Percentiles rank a stretch among this genome's conserved stretches.
Evolutionary conservation across 2,888 invertebrate species (phyloP).

Genomic region (Platerodrilus igneus): DNA sequence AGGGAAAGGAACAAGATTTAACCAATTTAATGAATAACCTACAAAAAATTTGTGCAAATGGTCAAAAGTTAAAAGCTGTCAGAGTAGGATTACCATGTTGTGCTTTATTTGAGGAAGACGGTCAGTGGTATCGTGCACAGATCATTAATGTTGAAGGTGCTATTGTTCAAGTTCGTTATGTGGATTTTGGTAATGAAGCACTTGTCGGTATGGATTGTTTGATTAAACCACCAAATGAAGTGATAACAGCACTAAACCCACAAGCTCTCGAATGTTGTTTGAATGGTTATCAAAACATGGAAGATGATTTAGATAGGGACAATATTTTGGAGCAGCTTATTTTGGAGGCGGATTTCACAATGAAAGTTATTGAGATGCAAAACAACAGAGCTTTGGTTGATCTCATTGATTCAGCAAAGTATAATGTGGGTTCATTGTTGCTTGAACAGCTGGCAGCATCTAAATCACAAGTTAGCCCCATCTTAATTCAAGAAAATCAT

Average conservation of each 20-base stretch:
- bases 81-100: constrained; percentile 64
- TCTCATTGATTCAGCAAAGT: constrained; percentile 53
- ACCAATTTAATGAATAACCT: constrained; percentile 65
- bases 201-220: constrained; percentile 58
- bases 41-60: constrained; percentile 53
- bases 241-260: constrained; percentile 59
- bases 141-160: constrained; percentile 54
- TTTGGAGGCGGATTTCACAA: constrained; percentile 58
- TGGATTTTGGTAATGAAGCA: constrained; percentile 95
- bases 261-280: constrained; percentile 76
- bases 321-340: constrained; percentile 65
- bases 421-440: constrained; percentile 43
- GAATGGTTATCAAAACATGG: constrained; percentile 59
- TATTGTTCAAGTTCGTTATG: constrained; percentile 64
- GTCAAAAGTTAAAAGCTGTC: constrained; percentile 37
- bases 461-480: constrained; percentile 40
- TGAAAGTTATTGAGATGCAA: constrained; percentile 55
- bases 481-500: constrained; percentile 42
- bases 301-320: constrained; percentile 54
- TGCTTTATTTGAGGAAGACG: constrained; percentile 74
- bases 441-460: constrained; percentile 42
- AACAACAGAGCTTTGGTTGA: constrained; percentile 58
- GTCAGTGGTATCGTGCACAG: constrained; percentile 87
- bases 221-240: constrained; percentile 60
- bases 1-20: constrained; percentile 56